Evolutionary conservation across 2,113 vertebrate genomes (phyloP), one percentile per base, ranked within the genome.

Genomic region (Trochalopteron elliotii): DNA sequence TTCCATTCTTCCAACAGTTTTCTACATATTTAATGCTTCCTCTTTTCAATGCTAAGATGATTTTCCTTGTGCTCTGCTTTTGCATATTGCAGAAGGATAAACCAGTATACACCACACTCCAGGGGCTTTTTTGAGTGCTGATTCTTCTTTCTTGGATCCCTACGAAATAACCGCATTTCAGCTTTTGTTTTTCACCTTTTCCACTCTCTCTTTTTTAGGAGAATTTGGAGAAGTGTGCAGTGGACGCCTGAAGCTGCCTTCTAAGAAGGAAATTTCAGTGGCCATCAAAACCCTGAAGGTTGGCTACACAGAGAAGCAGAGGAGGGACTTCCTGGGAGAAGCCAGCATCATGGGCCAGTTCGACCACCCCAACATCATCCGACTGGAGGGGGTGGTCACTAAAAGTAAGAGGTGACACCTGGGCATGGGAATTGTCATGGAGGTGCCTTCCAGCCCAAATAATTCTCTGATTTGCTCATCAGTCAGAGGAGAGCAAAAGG

Each of bases 311-410:
- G 99, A 99, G 74, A 99, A 99, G 42, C 99, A 99, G 94, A 99
- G 99, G 63, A 98, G 99, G 95, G 99, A 99, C 89, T 99, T 99
- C 95, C 97, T 99, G 49, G 98, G 99, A 37, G 99, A 99, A 97
- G 99, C 99, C 15, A 99, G 99, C 90, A 99, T 99, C 95, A 99
- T 99, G 99, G 99, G 99, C 76, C 99, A 99, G 81, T 99, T 99
- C 96, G 99, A 99, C 89, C 99, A 99, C 50, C 99, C 99, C 57
- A 99, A 99, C 75, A 99, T 99, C 96, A 99, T 99, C 97, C 98
- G 99, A 15, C 96, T 99, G 87, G 99, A 99, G 83, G 99, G 99
- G 57, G 99, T 99, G 22, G 99, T 99, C 55, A 99, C 99, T 33
- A 99, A 99, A 98, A 99, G 99, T 99, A 98, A 99, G 99, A 18